Conservation (phyloP, 2,888 invertebrate species). For the Eilema depressum region DNA sequence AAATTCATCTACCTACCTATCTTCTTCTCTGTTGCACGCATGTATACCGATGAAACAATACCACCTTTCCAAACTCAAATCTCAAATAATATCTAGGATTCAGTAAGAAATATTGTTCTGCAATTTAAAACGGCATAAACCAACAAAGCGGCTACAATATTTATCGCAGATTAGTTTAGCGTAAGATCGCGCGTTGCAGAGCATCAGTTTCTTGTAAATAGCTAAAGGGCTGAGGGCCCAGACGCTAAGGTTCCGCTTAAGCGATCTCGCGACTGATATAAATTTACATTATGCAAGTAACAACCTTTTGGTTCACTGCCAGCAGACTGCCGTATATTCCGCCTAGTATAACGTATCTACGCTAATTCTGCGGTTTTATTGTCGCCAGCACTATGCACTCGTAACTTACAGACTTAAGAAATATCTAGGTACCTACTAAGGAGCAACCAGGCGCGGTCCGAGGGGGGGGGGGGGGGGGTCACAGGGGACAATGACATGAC, state of each 20-base stretch:
- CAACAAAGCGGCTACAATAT: constrained; percentile 36
- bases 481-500: too few species aligned
- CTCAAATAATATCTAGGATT: neutral
- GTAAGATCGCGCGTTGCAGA: constrained; percentile 47
- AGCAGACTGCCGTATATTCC: constrained; percentile 61
- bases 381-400: neutral
- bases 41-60: neutral
- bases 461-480: too few species aligned
- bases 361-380: constrained; percentile 34
- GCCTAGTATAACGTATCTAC: constrained; percentile 40
- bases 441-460: too few species aligned
- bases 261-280: constrained; percentile 70
- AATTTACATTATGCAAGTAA: constrained; percentile 82
- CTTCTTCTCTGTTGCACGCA: neutral
- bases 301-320: constrained; percentile 83
- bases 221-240: constrained; percentile 72
- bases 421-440: neutral
- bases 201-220: constrained; percentile 70
- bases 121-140: constrained; percentile 11
- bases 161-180: constrained; percentile 54
- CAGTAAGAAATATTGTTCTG: neutral
- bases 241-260: constrained; percentile 54
- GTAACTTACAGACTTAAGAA: neutral
- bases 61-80: neutral
- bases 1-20: neutral